Evolutionary conservation across 2,113 vertebrate genomes (phyloP).

Genomic region (Anas platyrhynchos): DNA sequence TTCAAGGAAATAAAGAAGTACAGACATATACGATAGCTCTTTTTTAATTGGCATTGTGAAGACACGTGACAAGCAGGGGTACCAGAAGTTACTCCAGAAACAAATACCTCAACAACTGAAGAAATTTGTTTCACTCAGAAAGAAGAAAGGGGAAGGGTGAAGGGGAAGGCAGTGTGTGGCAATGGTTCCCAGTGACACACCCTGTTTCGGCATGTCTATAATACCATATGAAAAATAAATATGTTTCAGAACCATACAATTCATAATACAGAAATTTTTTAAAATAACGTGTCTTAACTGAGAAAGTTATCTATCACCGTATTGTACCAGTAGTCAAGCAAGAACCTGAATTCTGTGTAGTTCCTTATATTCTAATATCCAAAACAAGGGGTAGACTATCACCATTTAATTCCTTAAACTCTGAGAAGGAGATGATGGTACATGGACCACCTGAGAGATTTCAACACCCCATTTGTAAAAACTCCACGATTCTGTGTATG

Average conservation of each 20-base stretch:
- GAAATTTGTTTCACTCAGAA: background rate
- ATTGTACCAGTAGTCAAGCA: rapidly evolving
- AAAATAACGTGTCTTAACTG: background rate
- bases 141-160: background rate
- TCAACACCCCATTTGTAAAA: background rate
- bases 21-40: background rate
- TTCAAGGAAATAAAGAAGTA: background rate
- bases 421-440: background rate
- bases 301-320: background rate
- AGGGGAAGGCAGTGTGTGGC: background rate
- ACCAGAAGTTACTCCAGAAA: background rate
- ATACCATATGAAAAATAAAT: background rate
- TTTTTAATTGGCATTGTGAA: background rate
- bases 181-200: background rate
- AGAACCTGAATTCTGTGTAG: background rate
- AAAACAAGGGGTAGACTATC: background rate
- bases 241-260: rapidly evolving
- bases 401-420: background rate
- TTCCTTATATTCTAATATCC: background rate
- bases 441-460: background rate
- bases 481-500: background rate
- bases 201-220: background rate
- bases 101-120: background rate
- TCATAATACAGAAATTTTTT: background rate
- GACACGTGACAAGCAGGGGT: background rate